phyloP scores from a whole-genome alignment of 2,888 invertebrate species.

The Ochlodes sylvanus region DNA sequence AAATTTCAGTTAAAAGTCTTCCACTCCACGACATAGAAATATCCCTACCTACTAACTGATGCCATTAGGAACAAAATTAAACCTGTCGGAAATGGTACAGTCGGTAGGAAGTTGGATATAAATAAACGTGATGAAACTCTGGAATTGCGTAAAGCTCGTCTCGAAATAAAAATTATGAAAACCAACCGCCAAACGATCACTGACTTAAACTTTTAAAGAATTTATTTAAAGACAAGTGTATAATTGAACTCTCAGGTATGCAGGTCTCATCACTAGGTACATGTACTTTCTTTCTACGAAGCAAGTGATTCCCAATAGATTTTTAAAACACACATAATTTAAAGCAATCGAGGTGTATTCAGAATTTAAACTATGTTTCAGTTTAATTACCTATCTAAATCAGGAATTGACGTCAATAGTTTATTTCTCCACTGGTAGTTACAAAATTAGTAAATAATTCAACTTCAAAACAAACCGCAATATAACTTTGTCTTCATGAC shows the following conservation, averaged over 20 bases:
- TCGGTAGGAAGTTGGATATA: slow-evolving; percentile 7
- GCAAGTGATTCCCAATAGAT: too few relatives aligned
- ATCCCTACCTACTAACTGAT: too few relatives aligned
- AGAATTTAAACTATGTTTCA: too few relatives aligned
- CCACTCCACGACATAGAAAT: too few relatives aligned
- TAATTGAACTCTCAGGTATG: too few relatives aligned
- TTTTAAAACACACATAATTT: too few relatives aligned
- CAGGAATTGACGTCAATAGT: not conserved
- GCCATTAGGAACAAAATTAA: slow-evolving; percentile 5
- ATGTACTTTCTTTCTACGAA: too few relatives aligned
- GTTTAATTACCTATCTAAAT: not conserved
- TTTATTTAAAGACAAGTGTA: not conserved
- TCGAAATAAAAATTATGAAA: slow-evolving; percentile 9
- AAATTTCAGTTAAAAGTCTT: too few relatives aligned
- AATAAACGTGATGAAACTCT: slow-evolving; percentile 23
- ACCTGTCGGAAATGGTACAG: not conserved
- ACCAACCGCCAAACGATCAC: not conserved
- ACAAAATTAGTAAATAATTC: not conserved
- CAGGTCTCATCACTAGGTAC: too few relatives aligned
- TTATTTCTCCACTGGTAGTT: not conserved
- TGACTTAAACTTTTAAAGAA: not conserved
- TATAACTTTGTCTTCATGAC: not conserved
- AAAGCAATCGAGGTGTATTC: too few relatives aligned
- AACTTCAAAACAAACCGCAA: not conserved
- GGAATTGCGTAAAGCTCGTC: slow-evolving; percentile 13